Conservation (phyloP, 1,140 invertebrate genomes). For the Colletes latitarsis region DNA sequence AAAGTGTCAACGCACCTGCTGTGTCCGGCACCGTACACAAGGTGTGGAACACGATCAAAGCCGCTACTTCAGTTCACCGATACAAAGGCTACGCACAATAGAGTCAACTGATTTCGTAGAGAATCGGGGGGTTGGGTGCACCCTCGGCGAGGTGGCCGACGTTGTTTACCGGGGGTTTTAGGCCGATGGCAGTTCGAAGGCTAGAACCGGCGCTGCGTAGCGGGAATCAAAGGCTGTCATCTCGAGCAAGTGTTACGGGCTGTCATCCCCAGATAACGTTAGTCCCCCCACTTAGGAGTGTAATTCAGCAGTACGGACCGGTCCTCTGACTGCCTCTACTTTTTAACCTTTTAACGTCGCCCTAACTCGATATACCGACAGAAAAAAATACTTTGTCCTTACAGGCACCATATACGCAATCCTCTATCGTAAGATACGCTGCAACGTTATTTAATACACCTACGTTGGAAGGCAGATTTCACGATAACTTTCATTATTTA, state of each 20-base stretch:
- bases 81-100: slow-evolving; percentile 66
- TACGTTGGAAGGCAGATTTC: too few species aligned
- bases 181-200: slow-evolving; percentile 47
- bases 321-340: neutral
- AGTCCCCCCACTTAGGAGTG: slow-evolving; percentile 18
- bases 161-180: slow-evolving; percentile 44
- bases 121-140: slow-evolving; percentile 20
- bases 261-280: slow-evolving; percentile 62
- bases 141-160: slow-evolving; percentile 29
- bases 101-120: slow-evolving; percentile 53
- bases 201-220: slow-evolving; percentile 41
- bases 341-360: neutral
- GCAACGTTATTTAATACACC: too few species aligned
- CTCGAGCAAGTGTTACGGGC: slow-evolving; percentile 60
- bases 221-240: slow-evolving; percentile 66
- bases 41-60: slow-evolving; percentile 61
- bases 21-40: slow-evolving; percentile 46
- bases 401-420: too few species aligned
- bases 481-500: too few species aligned
- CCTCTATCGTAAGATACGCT: too few species aligned
- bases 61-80: slow-evolving; percentile 45
- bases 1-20: slow-evolving; percentile 58
- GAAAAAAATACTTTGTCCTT: too few species aligned
- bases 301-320: neutral
- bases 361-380: too few species aligned